Percentiles rank a stretch among this genome's conserved stretches.
Conservation (phyloP, 2,888 invertebrate genomes). For the Oligia strigilis region DNA sequence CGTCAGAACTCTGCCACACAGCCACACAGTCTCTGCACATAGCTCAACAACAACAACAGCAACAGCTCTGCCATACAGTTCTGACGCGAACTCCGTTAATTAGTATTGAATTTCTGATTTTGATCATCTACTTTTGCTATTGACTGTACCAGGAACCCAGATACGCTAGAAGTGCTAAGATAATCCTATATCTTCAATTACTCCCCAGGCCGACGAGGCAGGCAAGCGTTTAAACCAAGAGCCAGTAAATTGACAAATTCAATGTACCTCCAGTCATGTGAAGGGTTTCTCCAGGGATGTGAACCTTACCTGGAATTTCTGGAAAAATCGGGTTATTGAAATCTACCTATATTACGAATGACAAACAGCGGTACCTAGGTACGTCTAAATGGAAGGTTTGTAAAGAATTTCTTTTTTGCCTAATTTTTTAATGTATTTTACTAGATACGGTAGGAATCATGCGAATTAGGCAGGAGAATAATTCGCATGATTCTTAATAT, state of each 20-base stretch:
- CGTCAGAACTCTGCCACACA: too few relatives aligned
- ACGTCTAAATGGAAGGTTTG: background rate
- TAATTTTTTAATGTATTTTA: background rate
- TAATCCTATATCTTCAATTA: constrained; percentile 47
- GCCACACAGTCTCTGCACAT: too few relatives aligned
- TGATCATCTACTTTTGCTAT: too few relatives aligned
- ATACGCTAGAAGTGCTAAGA: constrained; percentile 1
- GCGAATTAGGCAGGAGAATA: background rate
- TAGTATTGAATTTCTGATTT: too few relatives aligned
- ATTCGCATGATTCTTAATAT: too few relatives aligned
- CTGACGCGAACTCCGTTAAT: too few relatives aligned
- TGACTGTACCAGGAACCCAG: background rate
- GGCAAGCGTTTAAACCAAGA: constrained; percentile 26
- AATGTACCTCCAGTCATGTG: constrained; percentile 25
- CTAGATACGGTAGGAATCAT: background rate
- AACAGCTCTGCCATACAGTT: too few relatives aligned
- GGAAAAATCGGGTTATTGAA: background rate
- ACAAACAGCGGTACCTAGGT: background rate
- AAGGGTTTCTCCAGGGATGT: constrained; percentile 5
- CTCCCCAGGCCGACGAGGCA: background rate
- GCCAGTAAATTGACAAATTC: constrained; percentile 36
- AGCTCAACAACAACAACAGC: too few relatives aligned
- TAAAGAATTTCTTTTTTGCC: background rate
- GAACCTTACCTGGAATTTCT: background rate
- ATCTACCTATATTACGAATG: background rate